Evolutionary conservation across 2,888 invertebrate genomes (phyloP).

Genomic region (Lepidocyrtoides sp.): DNA sequence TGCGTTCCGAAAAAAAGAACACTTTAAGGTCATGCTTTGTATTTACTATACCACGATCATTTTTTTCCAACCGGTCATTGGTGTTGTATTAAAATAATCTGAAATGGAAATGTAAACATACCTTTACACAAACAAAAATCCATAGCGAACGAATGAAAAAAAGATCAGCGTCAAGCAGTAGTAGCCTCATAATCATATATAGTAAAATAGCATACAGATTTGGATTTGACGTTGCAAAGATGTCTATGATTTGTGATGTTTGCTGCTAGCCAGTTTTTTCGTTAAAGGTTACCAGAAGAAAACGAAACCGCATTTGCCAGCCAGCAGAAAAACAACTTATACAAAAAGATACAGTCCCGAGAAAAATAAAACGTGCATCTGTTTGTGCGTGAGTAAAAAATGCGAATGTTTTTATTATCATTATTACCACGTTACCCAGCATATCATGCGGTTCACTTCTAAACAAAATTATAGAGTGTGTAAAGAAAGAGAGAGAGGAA

Average conservation of each 20-base stretch:
- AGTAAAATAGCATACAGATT: too few relatives aligned
- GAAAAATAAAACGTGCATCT: slow-evolving; percentile 16
- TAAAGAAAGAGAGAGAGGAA: background rate
- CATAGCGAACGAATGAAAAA: too few relatives aligned
- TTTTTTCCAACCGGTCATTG: background rate
- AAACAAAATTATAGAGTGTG: background rate
- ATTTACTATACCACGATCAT: too few relatives aligned
- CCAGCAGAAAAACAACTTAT: background rate
- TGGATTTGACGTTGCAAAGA: background rate
- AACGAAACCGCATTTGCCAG: background rate
- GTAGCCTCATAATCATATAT: too few relatives aligned
- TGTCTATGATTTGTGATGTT: background rate
- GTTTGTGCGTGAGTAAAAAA: slow-evolving; percentile 34
- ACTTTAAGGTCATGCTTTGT: slow-evolving; percentile 24
- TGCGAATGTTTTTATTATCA: slow-evolving; percentile 25
- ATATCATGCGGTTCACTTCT: slow-evolving; percentile 31
- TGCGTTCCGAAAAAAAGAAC: background rate
- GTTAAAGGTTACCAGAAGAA: slow-evolving; percentile 1
- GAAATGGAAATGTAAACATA: too few relatives aligned
- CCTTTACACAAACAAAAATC: too few relatives aligned
- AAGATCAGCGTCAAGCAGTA: background rate
- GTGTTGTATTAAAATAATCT: too few relatives aligned
- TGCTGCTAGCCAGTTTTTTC: background rate
- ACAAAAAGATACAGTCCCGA: background rate
- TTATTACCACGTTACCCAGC: background rate